phyloP scores from a whole-genome alignment of 1,140 invertebrate genomes.

The Papilio dardanus region DNA sequence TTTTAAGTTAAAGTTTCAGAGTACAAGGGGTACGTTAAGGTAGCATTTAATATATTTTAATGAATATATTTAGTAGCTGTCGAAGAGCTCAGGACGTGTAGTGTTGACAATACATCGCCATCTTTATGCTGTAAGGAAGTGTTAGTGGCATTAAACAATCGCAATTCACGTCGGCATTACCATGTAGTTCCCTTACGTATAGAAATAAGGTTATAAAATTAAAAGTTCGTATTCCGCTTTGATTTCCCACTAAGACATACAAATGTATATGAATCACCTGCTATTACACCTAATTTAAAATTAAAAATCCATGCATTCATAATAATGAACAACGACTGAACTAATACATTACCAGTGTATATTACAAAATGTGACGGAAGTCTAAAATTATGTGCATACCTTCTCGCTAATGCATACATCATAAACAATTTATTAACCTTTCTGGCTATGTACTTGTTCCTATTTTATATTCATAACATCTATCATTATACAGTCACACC shows the following conservation, averaged over 20 bases:
- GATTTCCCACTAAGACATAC: neutral
- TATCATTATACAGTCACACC: too few relatives aligned
- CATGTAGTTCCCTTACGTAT: neutral
- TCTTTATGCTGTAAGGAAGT: neutral
- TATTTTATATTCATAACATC: neutral
- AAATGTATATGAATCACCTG: neutral
- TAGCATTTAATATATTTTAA: neutral
- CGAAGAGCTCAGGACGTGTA: neutral
- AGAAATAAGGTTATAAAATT: neutral
- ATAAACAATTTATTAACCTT: too few relatives aligned
- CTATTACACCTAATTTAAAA: neutral
- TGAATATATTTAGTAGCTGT: neutral
- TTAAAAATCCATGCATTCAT: neutral
- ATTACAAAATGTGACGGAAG: neutral
- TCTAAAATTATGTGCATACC: neutral
- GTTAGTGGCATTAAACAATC: neutral
- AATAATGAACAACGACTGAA: neutral
- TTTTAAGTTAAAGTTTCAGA: slow-evolving; percentile 3
- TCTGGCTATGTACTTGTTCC: neutral
- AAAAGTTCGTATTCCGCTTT: neutral
- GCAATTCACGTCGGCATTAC: neutral
- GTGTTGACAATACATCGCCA: neutral
- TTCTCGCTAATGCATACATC: neutral
- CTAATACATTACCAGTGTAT: neutral
- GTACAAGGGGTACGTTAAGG: neutral